Evolutionary conservation across 2,888 invertebrate species (phyloP).

Genomic region (Imbricaverruca yamaguchii): DNA sequence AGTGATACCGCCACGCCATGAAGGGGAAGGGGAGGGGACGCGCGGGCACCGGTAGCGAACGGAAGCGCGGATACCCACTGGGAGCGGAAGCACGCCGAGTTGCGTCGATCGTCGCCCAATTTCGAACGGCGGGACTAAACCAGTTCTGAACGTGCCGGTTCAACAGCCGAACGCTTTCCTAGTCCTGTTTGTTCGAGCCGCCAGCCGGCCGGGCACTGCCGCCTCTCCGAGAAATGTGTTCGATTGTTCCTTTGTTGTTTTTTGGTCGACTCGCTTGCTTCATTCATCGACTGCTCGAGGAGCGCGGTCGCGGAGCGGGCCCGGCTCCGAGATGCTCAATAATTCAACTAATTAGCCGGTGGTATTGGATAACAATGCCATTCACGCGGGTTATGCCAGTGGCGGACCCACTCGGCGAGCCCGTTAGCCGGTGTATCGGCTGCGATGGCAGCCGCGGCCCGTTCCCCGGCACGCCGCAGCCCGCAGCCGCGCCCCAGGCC

Average conservation of each 20-base stretch:
- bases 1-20: background rate
- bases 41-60: background rate
- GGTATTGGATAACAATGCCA: background rate
- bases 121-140: background rate
- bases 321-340: background rate
- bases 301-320: background rate
- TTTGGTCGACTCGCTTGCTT: constrained; percentile 1
- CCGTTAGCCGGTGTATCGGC: background rate
- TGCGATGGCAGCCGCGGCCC: too few relatives aligned
- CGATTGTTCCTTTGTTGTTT: constrained; percentile 21
- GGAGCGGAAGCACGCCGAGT: background rate
- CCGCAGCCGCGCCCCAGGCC: too few relatives aligned
- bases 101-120: background rate
- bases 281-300: background rate
- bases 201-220: background rate
- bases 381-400: constrained; percentile 8
- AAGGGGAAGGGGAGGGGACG: background rate
- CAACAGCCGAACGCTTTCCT: background rate
- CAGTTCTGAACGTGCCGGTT: background rate
- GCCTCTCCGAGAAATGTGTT: background rate
- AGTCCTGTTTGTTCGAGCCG: background rate
- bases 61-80: background rate
- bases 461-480: too few relatives aligned
- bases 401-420: background rate
- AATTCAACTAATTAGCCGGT: constrained; percentile 9